Base-by-base conservation (phyloP, 2,888 invertebrate species). In the Parnassius apollo region DNA sequence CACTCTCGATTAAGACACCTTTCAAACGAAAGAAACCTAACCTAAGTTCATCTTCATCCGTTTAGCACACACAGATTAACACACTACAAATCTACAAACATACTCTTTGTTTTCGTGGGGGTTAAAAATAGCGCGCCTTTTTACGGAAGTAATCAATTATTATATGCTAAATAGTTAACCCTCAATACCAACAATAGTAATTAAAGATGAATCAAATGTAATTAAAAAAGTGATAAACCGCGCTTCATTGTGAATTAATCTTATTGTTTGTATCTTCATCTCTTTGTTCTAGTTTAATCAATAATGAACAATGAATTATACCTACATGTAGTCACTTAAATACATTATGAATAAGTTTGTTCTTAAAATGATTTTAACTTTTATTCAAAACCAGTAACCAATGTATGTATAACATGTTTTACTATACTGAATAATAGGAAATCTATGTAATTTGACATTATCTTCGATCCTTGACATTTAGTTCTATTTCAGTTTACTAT, bases 251-350 rank as follows among this genome's bases (percentile, higher is more conserved):
- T 45, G 44, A 10, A 44, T 12, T 44, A 61, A 55, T 25, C 44
- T 49, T 8, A n/a, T 61, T 54, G 49, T 54, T 42, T 49, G 44
- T 55, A 55, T 18, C 12, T 60, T 9, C 10, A 11, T 42, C 44
- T 42, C 56, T 61, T 56, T 61, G 51, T 61, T 44, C n/a, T 13
- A 44, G 12, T 4, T 22, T 42, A 42, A 22, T 10, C 10, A 11
- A 44, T 9, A 18, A 45, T 13, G 13, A 49, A 49, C 9, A 54
- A 42, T 42, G 3, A 12, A 46, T 25, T 8, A 48, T 61, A 62
- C 62, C 62, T 57, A 62, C 62, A 62, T 53, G 62, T 13, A 57
- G 42, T 62, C 44, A 18, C 42, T 53, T 42, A 62, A 22, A 53
- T 53, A 62, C 62, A 57, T 57, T 22, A 9, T 18, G 8, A 45